Percentiles rank a stretch among this genome's conserved stretches.
Conservation (phyloP, 2,113 vertebrate species). For the Nerophis lumbriciformis region DNA sequence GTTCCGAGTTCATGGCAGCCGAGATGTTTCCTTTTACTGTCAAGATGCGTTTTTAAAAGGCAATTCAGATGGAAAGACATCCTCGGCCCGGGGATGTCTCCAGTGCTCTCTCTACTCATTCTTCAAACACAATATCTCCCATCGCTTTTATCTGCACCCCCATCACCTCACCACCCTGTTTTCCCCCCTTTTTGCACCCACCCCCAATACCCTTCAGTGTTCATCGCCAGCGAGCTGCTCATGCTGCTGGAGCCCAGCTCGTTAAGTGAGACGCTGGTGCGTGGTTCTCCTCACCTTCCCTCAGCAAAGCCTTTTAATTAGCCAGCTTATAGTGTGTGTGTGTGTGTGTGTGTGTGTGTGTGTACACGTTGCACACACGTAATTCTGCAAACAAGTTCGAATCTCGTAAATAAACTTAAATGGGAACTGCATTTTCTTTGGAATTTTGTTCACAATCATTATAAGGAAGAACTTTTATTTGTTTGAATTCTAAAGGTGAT, state of each 20-base stretch:
- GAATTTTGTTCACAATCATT: too few species aligned
- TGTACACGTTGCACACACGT: not conserved
- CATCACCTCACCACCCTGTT: not conserved
- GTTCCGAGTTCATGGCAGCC: slow-evolving; percentile 9
- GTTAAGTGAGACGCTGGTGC: slow-evolving; percentile 59
- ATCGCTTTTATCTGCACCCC: slow-evolving; percentile 48
- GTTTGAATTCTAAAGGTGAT: too few species aligned
- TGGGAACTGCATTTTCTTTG: too few species aligned
- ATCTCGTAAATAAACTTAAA: not conserved
- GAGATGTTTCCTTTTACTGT: slow-evolving; percentile 35
- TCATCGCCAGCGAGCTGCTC: slow-evolving; percentile 52
- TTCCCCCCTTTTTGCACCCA: not conserved
- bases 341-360: slow-evolving; percentile 13
- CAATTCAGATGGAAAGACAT: slow-evolving; percentile 57
- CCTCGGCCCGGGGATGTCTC: slow-evolving; percentile 47
- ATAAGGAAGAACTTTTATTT: too few species aligned
- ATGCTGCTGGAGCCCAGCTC: slow-evolving; percentile 51
- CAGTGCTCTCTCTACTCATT: slow-evolving; percentile 54
- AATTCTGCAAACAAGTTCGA: not conserved
- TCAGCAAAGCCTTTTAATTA: slow-evolving; percentile 64
- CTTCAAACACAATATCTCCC: slow-evolving; percentile 59
- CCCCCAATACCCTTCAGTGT: slow-evolving; percentile 26
- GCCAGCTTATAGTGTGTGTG: slow-evolving; percentile 44
- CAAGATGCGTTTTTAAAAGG: slow-evolving; percentile 56
- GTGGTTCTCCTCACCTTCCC: slow-evolving; percentile 58